Evolutionary conservation across 2,797 vertebrate species (phyloP), one percentile per base, ranked within the genome.

Genomic region (Hydrolagus colliei): DNA sequence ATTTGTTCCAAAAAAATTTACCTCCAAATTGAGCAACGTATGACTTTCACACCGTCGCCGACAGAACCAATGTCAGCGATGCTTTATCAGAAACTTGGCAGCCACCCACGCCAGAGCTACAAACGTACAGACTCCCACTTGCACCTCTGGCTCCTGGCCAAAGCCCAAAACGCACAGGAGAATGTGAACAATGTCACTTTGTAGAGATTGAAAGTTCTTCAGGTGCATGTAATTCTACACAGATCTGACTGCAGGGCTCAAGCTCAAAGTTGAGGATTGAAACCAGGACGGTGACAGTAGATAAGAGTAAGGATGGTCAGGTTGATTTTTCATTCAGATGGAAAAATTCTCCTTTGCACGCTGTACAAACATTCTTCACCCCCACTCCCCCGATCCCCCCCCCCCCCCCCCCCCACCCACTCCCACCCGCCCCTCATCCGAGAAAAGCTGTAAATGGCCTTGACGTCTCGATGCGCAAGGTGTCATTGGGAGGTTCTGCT

Each of bases 161-260:
- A 63, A 41, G 27, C 32, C 5, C 9, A 22, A 7, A 62, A 61
- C 18, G 22, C 8, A 52, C n/a, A 79, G 16, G 63, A 78, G 76
- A 78, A 27, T 61, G 22, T 79, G 77, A 79, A 79, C 61, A 11
- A 79, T 62, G 14, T 27, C 59, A 63, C 77, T 79, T 79, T 22
- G 11, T 16, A 9, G 10, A 27, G 63, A 20, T 78, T 35, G 35
- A 61, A 79, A 63, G 12, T 11, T 11, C 20, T 63, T 79, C 61
- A 63, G 77, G 77, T 16, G 62, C 62, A 63, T 80, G 61, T 80
- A 65, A 80, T 80, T 80, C 22, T 80, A 62, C 22, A 32, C n/a
- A 80, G 77, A 27, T 32, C 77, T 65, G 22, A 65, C 77, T 63
- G 62, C 41, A 52, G 41, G 41, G 6, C 41, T 52, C 41, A 52